Conservation (phyloP, 2,113 vertebrate species). For the Odocoileus virginianus region DNA sequence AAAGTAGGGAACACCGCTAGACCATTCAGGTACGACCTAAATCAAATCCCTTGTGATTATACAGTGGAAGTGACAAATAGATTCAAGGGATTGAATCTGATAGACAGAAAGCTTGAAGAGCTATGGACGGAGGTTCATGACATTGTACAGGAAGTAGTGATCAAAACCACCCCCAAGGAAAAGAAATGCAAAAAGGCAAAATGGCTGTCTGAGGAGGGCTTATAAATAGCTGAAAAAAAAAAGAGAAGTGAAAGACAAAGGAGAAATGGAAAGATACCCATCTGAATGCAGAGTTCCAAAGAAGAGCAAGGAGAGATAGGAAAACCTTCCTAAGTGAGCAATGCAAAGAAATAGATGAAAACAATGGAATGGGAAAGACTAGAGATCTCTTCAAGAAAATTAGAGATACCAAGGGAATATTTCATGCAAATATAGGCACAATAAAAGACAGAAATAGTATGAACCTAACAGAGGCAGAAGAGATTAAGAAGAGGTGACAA, state of each 20-base stretch:
- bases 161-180: not conserved
- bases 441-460: not conserved
- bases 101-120: not conserved
- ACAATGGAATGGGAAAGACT: not conserved
- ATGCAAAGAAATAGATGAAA: not conserved
- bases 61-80: not conserved
- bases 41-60: not conserved
- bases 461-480: not conserved
- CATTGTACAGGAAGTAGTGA: not conserved
- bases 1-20: not conserved
- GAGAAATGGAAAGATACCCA: not conserved
- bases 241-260: not conserved
- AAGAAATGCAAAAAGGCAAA: not conserved
- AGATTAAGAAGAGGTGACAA: not conserved
- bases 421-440: not conserved
- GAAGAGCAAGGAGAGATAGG: not conserved
- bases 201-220: not conserved
- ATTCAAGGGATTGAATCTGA: not conserved
- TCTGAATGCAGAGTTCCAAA: not conserved
- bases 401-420: not conserved
- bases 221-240: not conserved
- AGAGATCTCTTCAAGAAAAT: not conserved
- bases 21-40: not conserved
- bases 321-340: not conserved
- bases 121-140: not conserved